Base-by-base conservation (phyloP, 2,797 vertebrate genomes). In the Columba guinea region DNA sequence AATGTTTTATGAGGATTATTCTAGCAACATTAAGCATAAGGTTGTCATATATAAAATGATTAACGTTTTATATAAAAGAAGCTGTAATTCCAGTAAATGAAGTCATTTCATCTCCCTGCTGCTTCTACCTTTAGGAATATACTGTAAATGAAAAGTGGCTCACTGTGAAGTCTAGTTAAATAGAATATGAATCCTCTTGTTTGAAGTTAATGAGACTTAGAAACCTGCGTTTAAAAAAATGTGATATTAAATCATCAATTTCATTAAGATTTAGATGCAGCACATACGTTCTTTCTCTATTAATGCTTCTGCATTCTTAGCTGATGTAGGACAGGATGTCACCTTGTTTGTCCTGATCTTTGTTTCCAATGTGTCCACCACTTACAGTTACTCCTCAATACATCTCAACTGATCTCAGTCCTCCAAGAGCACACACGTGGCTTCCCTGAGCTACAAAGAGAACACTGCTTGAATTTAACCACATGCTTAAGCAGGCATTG, bases 41-140 rank as follows among this genome's bases (percentile, higher is more conserved):
- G 97, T 97, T 98, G 98, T 98, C 98, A 98, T 97, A 97, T 98
- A 98, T 97, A 98, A 98, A 97, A 97, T 97, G 97, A 98, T 98
- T 98, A 98, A 98, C 75, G 21, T 96, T 97, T 98, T 96, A 90
- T 97, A 98, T 95, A 96, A 98, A 98, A 97, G 96, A 97, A 97
- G 97, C 84, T 97, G 95, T 98, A 97, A 98, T 98, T 98, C 95
- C 82, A 75, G 95, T 96, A 98, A 98, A 97, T 95, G 97, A 98
- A 98, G 96, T 97, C 68, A 97, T 98, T 98, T 97, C 92, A 97
- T 97, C 97, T 97, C 95, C 97, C 98, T 96, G 96, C 97, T 97
- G 97, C 93, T 97, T 96, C 97, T 92, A 98, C 97, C 97, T 98
- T 98, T 97, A 97, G 95, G 95, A 98, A 97, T 96, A 97, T 65